A percentile compares a stretch with the other conserved stretches of the same genome.
Evolutionary conservation across 2,888 invertebrate species (phyloP).

Genomic region (Thymelicus lineola): DNA sequence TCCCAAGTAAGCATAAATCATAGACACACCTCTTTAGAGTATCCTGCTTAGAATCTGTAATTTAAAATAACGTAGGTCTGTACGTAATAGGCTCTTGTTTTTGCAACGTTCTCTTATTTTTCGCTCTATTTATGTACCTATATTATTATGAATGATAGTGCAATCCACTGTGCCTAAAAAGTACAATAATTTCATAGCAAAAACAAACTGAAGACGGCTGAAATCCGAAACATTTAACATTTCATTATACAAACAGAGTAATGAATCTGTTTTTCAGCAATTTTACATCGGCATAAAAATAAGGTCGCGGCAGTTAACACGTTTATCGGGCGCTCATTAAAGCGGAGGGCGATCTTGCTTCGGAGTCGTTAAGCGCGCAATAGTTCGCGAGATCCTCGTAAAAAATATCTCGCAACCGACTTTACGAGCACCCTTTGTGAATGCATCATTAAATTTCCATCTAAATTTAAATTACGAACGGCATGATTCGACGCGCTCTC

Average conservation of each 20-base stretch:
- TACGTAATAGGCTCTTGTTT: no score
- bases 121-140: no score
- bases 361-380: slow-evolving; percentile 85
- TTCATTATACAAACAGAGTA: slow-evolving; percentile 51
- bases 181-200: slow-evolving; percentile 46
- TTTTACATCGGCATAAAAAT: slow-evolving; percentile 84
- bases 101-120: no score
- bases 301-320: slow-evolving; percentile 84
- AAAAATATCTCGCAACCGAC: slow-evolving; percentile 85
- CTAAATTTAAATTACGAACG: slow-evolving; percentile 84
- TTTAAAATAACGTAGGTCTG: no score
- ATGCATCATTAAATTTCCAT: slow-evolving; percentile 86
- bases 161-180: slow-evolving; percentile 41
- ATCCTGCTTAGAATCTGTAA: no score
- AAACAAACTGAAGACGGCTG: slow-evolving; percentile 42
- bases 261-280: slow-evolving; percentile 83
- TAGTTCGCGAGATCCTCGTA: slow-evolving; percentile 85
- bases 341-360: slow-evolving; percentile 84
- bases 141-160: no score
- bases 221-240: slow-evolving; percentile 47
- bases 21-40: no score
- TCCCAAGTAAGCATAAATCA: no score
- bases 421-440: slow-evolving; percentile 85
- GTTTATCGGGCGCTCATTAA: slow-evolving; percentile 85
- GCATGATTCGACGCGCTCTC: slow-evolving; percentile 77